Evolutionary conservation across 2,888 invertebrate species (phyloP), one percentile per base, ranked within the genome.

Genomic region (Notodonta dromedarius): DNA sequence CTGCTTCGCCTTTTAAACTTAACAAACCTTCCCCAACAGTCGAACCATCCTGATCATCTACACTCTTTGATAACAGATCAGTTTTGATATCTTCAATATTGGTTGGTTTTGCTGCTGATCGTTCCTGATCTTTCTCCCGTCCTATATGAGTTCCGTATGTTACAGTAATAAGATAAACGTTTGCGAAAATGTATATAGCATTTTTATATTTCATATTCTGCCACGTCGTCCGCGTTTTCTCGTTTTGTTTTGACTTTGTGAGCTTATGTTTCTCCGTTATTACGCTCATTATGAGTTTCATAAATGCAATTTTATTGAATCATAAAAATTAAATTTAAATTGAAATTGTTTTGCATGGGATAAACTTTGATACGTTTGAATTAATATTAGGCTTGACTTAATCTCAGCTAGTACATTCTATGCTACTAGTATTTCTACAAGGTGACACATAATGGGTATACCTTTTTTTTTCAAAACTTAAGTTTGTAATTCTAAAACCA

Each of bases 211-310:
- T 65, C 71, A 73, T 73, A 51, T 57, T 63, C 24, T 46, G 13
- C 4, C 32, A 53, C 24, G 2, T 11, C 59, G 32, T 16, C 40
- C 39, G 42, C 24, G 24, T 40, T 52, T 14, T 32, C 46, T 46
- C n/a, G 13, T 46, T 14, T 48, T n/a, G n/a, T n/a, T 57, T 52
- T 54, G 12, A 46, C 46, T 13, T 16, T 58, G 50, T n/a, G 42
- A 39, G 58, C 50, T 57, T 54, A 44, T 58, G 61, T 35, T 50
- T 32, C 58, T 35, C 56, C n/a, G 16, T 57, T 60, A 62, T 57
- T 59, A 73, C 69, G 71, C 74, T 66, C 55, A 32, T 46, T 60
- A 60, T 11, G 14, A 52, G 8, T 58, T 59, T 52, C 24, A 52
- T 32, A 52, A 52, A 0, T 24, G 11, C 4, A 32, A 52, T n/a